These are phyloP conservation scores for Chelmon rostratus DNA, from an alignment of 2,797 vertebrate species.

Conservation along the genomic window DNA sequence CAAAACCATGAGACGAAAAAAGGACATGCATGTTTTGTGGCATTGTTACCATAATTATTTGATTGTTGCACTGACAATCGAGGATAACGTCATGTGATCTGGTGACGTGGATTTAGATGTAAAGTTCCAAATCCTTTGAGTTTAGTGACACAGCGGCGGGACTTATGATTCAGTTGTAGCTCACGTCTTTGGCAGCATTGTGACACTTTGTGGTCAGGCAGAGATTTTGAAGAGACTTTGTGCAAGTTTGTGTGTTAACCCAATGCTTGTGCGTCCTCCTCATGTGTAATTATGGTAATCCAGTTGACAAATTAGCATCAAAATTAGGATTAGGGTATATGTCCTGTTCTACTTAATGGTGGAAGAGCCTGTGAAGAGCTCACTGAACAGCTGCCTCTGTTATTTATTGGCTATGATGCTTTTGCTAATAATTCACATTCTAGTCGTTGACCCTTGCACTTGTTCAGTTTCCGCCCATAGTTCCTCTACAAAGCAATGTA, in stretches of 20 bases:
- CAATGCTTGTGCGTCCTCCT: neutral
- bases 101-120: slow-evolving; percentile 10
- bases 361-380: neutral
- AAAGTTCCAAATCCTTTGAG: slow-evolving; percentile 29
- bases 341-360: neutral
- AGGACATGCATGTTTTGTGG: neutral
- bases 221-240: neutral
- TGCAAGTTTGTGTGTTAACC: neutral
- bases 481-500: neutral
- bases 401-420: neutral
- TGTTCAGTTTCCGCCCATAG: neutral
- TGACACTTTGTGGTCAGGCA: neutral
- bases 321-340: neutral
- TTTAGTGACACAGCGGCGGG: neutral
- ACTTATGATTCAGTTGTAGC: slow-evolving; percentile 37
- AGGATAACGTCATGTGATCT: slow-evolving; percentile 1
- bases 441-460: neutral
- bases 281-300: neutral
- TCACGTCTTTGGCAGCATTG: slow-evolving; percentile 19
- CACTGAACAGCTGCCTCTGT: neutral
- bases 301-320: neutral
- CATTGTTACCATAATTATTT: slow-evolving; percentile 7
- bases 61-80: neutral
- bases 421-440: neutral
- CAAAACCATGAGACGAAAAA: no score